Evolutionary conservation across 2,888 invertebrate genomes (phyloP), one percentile per base, ranked within the genome.

Genomic region (Salticus scenicus): DNA sequence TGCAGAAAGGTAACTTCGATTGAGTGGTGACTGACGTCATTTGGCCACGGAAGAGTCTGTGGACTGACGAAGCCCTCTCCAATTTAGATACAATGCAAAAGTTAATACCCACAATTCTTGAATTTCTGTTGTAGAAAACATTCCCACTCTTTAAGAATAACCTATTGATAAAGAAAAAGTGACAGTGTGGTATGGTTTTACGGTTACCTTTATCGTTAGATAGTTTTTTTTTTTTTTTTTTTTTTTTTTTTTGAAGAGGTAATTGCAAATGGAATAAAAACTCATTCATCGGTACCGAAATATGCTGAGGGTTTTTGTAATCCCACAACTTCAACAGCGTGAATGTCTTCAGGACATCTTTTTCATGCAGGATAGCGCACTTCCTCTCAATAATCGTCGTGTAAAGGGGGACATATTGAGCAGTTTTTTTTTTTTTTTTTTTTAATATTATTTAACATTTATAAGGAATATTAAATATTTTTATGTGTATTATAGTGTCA

Each of bases 91-190:
- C 24, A 64, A 66, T 71, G 37, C 20, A 14, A 14, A 70, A 20
- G 78, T 70, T 47, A 70, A 78, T n/a, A n/a, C n/a, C n/a, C n/a
- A n/a, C n/a, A 78, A 69, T 42, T 77, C 51, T 51, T 31, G 24
- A 51, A 33, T 77, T 78, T 63, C 24, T 2, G 20, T n/a, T 33
- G 28, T 24, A 4, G 57, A 37, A 57, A 69, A 78, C 27, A 17
- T 28, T 41, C 63, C 33, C 30, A n/a, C 33, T 69, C 24, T 27
- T 20, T 30, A 63, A 28, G 37, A 63, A 71, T 41, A 57, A 28
- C 63, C 37, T 28, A 37, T 78, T 27, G 37, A 78, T 57, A 0
- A 37, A 33, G 41, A 20, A 37, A 76, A 76, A 37, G 64, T 20
- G 8, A n/a, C n/a, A n/a, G n/a, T n/a, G n/a, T n/a, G n/a, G 8